Evolutionary conservation across 2,797 vertebrate genomes (phyloP), one percentile per base, ranked within the genome.

Genomic region (Lagothrix lagotricha): DNA sequence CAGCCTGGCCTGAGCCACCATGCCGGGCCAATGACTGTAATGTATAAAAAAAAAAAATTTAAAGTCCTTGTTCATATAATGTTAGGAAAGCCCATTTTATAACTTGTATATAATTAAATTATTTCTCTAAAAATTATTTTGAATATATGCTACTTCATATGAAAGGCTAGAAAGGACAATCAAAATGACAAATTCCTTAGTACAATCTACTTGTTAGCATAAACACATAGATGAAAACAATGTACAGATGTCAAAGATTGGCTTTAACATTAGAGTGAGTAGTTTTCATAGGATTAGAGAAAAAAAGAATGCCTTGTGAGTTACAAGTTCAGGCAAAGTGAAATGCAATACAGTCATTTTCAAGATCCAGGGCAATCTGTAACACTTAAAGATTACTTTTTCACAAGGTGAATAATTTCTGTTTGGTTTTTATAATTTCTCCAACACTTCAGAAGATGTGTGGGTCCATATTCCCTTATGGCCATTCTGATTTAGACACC

Each of bases 321-420:
- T 88, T 96, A 94, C 97, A 97, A 97, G 94, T 93, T 97, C 61
- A 83, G 97, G 77, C 93, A 98, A 97, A 73, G 85, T 96, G 82
- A 97, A 94, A 95, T 44, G 81, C 90, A 96, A 77, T 90, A 24
- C 82, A 61, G 73, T 81, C 96, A 96, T 97, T 97, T 97, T 96
- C 93, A 7, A 94, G 87, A 95, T 86, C 80, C 95, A 87, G 73
- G 54, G 82, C 95, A 88, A 96, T 95, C 73, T 86, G 22, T 83
- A 84, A 93, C 96, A 98, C 97, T 91, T 93, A 41, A 95, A 97
- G 94, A 98, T 98, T 98, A 92, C 93, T 97, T 97, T 96, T 97
- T 98, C 97, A 96, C 96, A 97, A 97, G 96, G 85, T 97, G 93
- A 88, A 86, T 95, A 95, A 97, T 96, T 96, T 97, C 77, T 97